phyloP scores from a whole-genome alignment of 2,888 invertebrate species.

The Daptonema setosum region DNA sequence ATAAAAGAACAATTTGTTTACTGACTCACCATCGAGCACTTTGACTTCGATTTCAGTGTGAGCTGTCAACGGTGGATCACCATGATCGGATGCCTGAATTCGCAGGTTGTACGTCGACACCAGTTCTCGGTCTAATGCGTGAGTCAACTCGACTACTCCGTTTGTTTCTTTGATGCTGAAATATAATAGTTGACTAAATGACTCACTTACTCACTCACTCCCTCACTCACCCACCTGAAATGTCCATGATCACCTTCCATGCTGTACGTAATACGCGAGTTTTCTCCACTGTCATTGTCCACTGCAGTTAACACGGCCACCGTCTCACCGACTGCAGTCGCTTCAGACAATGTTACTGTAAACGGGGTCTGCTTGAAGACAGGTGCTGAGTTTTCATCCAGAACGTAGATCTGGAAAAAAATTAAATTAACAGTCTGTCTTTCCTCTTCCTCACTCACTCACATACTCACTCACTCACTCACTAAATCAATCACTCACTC shows the following conservation, averaged over 20 bases:
- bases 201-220: no score
- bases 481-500: no score
- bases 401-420: constrained; percentile 38
- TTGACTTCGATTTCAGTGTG: constrained; percentile 82
- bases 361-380: constrained; percentile 1
- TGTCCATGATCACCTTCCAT: constrained; percentile 20
- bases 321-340: neutral
- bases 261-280: constrained; percentile 43
- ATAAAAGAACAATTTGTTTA: neutral
- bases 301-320: constrained; percentile 41
- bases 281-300: constrained; percentile 77
- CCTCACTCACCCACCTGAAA: no score
- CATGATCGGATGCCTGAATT: constrained; percentile 32
- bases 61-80: constrained; percentile 39
- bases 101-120: constrained; percentile 55
- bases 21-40: constrained; percentile 46
- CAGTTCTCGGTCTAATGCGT: constrained; percentile 62
- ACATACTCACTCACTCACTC: no score
- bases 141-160: constrained; percentile 72
- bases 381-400: constrained; percentile 8
- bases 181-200: constrained; percentile 19
- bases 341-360: constrained; percentile 21
- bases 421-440: no score
- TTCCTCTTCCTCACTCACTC: no score
- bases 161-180: constrained; percentile 78